Evolutionary conservation across 1,140 invertebrate genomes (phyloP).

Genomic region (Drosophila tani): DNA sequence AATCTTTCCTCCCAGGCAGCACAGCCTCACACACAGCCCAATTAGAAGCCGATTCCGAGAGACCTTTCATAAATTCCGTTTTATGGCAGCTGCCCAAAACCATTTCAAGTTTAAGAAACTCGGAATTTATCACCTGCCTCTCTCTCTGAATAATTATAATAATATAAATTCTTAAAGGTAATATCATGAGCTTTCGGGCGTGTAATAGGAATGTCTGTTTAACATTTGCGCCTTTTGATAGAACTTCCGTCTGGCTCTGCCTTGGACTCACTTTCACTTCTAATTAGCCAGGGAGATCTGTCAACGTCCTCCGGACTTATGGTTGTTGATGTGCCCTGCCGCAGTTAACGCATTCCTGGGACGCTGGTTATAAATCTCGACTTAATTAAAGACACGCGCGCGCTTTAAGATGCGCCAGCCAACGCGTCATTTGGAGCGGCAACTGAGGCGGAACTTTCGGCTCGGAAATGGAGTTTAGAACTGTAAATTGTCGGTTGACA

Average conservation of each 20-base stretch:
- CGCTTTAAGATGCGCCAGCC: constrained; percentile 40
- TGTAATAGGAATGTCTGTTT: neutral
- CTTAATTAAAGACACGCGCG: constrained; percentile 78
- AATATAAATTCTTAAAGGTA: constrained; percentile 12
- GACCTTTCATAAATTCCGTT: constrained; percentile 67
- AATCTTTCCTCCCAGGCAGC: constrained; percentile 21
- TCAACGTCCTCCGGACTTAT: constrained; percentile 36
- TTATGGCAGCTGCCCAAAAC: constrained; percentile 54
- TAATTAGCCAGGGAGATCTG: constrained; percentile 24
- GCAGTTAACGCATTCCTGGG: constrained; percentile 42
- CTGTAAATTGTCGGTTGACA: constrained; percentile 11
- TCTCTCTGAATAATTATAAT: constrained; percentile 1
- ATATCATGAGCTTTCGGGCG: neutral
- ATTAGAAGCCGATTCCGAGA: constrained; percentile 24
- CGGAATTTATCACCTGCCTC: constrained; percentile 54
- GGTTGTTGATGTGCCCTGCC: constrained; percentile 50
- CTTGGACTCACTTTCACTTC: constrained; percentile 50
- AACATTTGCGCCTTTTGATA: neutral
- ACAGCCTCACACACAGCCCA: constrained; percentile 7
- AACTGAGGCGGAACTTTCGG: constrained; percentile 51
- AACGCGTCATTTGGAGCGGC: constrained; percentile 61
- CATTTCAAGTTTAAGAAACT: constrained; percentile 49
- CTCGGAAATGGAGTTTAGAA: constrained; percentile 29
- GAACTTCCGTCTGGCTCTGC: constrained; percentile 4
- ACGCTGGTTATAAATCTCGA: constrained; percentile 69